Evolutionary conservation across 2,113 vertebrate species (phyloP).

Genomic region (Campylomormyrus tamandua): DNA sequence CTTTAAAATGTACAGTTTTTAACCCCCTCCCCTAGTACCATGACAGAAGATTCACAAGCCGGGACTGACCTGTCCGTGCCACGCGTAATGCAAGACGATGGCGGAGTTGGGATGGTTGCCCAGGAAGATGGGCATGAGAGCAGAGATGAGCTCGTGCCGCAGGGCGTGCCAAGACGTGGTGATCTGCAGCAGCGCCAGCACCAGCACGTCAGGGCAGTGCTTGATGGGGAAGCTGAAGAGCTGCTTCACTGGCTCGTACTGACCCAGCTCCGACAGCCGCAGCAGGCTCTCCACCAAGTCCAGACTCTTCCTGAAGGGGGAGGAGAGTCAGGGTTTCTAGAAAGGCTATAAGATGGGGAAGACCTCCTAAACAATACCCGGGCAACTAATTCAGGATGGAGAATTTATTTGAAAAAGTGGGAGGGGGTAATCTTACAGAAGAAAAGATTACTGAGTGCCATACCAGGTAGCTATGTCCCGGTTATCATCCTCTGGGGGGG

Average conservation of each 20-base stretch:
- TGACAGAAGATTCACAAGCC: neutral
- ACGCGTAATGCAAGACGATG: constrained; percentile 99
- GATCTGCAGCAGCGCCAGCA: constrained; percentile 90
- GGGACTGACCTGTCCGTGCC: constrained; percentile 88
- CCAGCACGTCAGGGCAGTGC: constrained; percentile 96
- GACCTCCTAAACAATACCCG: neutral
- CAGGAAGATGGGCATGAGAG: constrained; percentile 95
- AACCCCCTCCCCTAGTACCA: neutral
- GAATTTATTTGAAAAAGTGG: neutral
- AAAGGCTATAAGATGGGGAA: neutral
- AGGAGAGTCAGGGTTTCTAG: neutral
- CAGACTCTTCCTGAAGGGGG: constrained; percentile 90
- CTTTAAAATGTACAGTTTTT: neutral
- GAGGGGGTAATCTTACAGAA: neutral
- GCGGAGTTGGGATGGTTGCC: constrained; percentile 98
- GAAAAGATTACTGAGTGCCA: neutral
- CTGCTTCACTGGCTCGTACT: constrained; percentile 97
- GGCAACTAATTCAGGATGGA: neutral
- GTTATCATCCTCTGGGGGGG: constrained; percentile 98
- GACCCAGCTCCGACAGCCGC: constrained; percentile 86
- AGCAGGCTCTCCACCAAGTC: constrained; percentile 94
- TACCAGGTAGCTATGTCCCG: constrained; percentile 96
- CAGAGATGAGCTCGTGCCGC: constrained; percentile 96
- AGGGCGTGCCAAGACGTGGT: constrained; percentile 95
- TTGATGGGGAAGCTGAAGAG: constrained; percentile 97